Base-by-base conservation (phyloP, 2,797 vertebrate species). In the Pseudochirops corinnae region DNA sequence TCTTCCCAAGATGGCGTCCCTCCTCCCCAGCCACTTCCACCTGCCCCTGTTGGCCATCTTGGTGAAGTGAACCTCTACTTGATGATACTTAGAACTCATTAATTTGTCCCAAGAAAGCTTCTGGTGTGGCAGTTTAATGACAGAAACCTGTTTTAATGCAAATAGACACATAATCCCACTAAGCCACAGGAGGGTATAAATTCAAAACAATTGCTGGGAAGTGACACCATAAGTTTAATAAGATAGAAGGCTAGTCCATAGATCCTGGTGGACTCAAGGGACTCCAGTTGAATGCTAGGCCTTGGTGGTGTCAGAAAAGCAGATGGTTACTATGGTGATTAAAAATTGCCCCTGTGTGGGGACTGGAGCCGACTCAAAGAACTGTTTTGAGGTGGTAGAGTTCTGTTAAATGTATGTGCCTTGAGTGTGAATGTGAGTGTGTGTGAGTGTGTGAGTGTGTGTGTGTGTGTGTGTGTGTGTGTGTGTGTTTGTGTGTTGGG, bases 41-140 rank as follows among this genome's bases (percentile, higher is more conserved):
- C 67, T 67, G 62, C 21, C 46, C 31, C 60, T 67, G 92, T 95
- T 96, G 96, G 55, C 96, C 95, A 94, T 92, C 90, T 96, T 96
- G 97, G 58, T 93, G 92, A 98, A 97, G 96, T 13, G 52, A 97
- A 98, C 95, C 97, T 97, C 90, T 97, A 67, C 93, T 98, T 97
- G 97, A 96, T 95, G 94, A 95, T 93, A 97, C 56, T 98, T 97
- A 94, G 96, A 98, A 95, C 92, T 93, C 94, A 94, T 98, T 98
- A 95, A 96, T 98, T 98, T 98, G 62, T 94, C 93, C 97, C 97
- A 94, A 96, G 91, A 56, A 98, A 94, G 93, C 97, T 98, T 98
- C 93, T 92, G 90, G 5, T 93, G 92, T 96, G 95, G 94, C 53
- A 94, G 57, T 97, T 98, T 98, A 98, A 98, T 98, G 96, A 96